Evolutionary conservation across 2,113 vertebrate species (phyloP), one percentile per base, ranked within the genome.

Genomic region (Scophthalmus maximus): DNA sequence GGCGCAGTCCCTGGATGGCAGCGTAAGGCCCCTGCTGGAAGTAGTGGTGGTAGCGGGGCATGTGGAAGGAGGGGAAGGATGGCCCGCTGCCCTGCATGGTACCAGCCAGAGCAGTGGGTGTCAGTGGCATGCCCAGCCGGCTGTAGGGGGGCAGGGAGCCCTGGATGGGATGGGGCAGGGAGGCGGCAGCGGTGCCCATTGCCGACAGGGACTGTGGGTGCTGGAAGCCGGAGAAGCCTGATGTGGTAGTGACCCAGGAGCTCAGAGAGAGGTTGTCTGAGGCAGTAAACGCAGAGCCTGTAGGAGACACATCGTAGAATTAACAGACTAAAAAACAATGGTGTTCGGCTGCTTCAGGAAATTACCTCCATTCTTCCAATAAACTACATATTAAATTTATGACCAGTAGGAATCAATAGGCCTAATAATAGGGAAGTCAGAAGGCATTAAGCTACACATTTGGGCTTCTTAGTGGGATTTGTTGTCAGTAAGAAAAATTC

Each of bases 1-100:
- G 98, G 60, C 98, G 96, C 68, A 99, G 96, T 95, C 97, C 97
- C 86, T 99, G 98, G 86, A 99, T 97, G 79, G 97, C 96, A 9
- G 98, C 97, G 2, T 99, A 99, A 58, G 98, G 98, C 66, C 98
- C 98, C 91, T 99, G 98, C 93, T 99, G 98, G 68, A 99, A 99
- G 88, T 99, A 99, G 87, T 99, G 98, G 83, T 99, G 98, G 87
- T 99, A 99, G 70, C 98, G 94, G 0, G 97, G 97, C 96, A 99
- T 97, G 94, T 99, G 98, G 89, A 99, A 99, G 36, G 97, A 96
- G 0, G 98, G 97, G 87, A 99, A 99, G 0, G 96, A 95, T 0
- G 98, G 97, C 11, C 98, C 98, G 1, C 94, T 96, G 38, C 94
- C 95, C 83, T 96, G 97, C 96, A 98, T 97, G 83, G 95, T 94